Evolutionary conservation across 2,797 vertebrate species (phyloP).

Genomic region (Onychomys leucogaster): DNA sequence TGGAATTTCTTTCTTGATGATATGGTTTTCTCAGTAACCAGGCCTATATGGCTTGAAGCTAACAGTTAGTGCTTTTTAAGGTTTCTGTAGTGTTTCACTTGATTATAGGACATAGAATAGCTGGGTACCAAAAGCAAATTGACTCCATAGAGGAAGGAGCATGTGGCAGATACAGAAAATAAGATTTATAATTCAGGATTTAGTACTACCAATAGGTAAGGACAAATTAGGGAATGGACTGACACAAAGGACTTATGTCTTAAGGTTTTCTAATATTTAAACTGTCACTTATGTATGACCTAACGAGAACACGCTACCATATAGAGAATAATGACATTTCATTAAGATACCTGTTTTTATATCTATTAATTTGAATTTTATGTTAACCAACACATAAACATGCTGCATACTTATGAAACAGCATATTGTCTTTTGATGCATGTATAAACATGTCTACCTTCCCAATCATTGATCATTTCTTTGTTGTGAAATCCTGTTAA

Average conservation of each 20-base stretch:
- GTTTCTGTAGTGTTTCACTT: not conserved
- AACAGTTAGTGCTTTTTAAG: not conserved
- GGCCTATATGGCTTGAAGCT: not conserved
- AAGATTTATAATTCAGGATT: not conserved
- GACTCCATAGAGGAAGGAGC: not conserved
- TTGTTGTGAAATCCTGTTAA: not conserved
- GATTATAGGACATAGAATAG: not conserved
- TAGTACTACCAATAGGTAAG: not conserved
- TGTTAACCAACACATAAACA: not conserved
- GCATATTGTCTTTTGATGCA: not conserved
- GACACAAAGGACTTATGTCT: not conserved
- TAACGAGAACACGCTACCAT: not conserved
- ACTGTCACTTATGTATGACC: not conserved
- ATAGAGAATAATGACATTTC: not conserved
- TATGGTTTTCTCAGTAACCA: not conserved
- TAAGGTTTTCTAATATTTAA: not conserved
- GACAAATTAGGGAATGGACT: not conserved
- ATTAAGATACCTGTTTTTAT: not conserved
- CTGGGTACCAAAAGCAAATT: not conserved
- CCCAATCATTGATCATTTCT: not conserved
- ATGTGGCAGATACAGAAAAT: not conserved
- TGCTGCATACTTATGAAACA: not conserved
- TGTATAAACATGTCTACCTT: not conserved
- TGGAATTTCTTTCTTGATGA: not conserved
- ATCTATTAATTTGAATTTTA: not conserved